phyloP scores from a whole-genome alignment of 2,113 vertebrate genomes.

The Perccottus glenii region DNA sequence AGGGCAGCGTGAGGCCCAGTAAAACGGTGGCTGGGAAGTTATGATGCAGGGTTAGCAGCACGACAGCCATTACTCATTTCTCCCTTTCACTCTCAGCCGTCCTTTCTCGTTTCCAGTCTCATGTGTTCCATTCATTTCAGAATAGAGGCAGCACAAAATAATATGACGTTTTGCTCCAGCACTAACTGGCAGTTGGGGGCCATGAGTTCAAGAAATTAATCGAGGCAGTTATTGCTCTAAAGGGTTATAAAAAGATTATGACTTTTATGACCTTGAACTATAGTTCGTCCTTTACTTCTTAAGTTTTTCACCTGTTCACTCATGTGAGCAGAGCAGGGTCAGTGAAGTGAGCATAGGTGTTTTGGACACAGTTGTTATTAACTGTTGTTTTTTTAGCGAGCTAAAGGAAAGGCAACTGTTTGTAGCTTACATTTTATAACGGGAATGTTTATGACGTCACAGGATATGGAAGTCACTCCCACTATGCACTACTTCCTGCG shows the following conservation, averaged over 20 bases:
- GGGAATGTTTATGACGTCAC: too few relatives aligned
- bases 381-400: too few relatives aligned
- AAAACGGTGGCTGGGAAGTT: conserved; percentile 52
- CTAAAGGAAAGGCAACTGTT: too few relatives aligned
- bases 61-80: conserved; percentile 53
- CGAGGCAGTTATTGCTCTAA: conserved; percentile 24
- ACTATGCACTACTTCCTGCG: too few relatives aligned
- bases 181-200: conserved; percentile 6
- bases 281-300: background rate
- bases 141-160: conserved; percentile 14
- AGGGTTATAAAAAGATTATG: conserved; percentile 1
- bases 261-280: conserved; percentile 14
- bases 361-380: too few relatives aligned
- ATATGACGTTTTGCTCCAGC: background rate
- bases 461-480: too few relatives aligned
- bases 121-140: conserved; percentile 14
- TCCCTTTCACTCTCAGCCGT: conserved; percentile 12
- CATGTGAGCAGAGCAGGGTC: too few relatives aligned
- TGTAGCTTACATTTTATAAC: too few relatives aligned
- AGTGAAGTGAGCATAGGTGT: too few relatives aligned
- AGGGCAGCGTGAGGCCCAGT: conserved; percentile 40
- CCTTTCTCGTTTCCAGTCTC: conserved; percentile 13
- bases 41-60: conserved; percentile 33
- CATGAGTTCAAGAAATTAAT: conserved; percentile 6
- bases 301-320: background rate